Percentiles rank a stretch among this genome's conserved stretches.
phyloP scores from a whole-genome alignment of 2,888 invertebrate species.

The Mythimna lalbum region DNA sequence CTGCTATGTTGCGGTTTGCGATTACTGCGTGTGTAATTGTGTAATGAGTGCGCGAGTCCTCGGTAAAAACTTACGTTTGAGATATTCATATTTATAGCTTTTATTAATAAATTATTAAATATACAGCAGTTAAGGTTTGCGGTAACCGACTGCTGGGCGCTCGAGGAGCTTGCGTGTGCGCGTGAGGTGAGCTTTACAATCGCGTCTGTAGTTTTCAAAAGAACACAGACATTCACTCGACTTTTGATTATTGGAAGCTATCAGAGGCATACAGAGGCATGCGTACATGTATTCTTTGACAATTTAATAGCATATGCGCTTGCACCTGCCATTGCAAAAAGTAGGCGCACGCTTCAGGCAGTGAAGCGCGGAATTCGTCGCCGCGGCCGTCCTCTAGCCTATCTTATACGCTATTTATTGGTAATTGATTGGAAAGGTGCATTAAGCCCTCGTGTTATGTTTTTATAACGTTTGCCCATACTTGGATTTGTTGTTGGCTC shows the following conservation, averaged over 20 bases:
- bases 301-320: conserved; percentile 90
- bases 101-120: conserved; percentile 74
- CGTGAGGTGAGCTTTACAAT: conserved; percentile 47
- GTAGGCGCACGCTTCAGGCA: conserved; percentile 88
- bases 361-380: conserved; percentile 89
- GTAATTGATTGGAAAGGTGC: conserved; percentile 90
- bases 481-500: conserved; percentile 72
- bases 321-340: conserved; percentile 90
- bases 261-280: conserved; percentile 78
- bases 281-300: conserved; percentile 87
- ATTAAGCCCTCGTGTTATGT: conserved; percentile 76
- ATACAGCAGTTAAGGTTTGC: conserved; percentile 74
- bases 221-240: conserved; percentile 68
- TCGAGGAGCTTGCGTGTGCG: conserved; percentile 49
- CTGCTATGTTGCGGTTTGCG: conserved; percentile 84
- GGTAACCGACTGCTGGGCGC: conserved; percentile 69
- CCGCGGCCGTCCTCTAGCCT: conserved; percentile 82
- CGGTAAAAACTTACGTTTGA: conserved; percentile 71
- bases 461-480: conserved; percentile 78
- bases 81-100: conserved; percentile 74
- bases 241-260: conserved; percentile 85
- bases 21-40: conserved; percentile 79
- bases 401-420: conserved; percentile 89
- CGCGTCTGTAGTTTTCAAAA: conserved; percentile 56
- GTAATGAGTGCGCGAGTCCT: conserved; percentile 76